Percentiles rank a stretch among this genome's conserved stretches.
These are phyloP conservation scores for Nothura maculosa DNA, from an alignment of 2,797 vertebrate species.

Conservation along the genomic window DNA sequence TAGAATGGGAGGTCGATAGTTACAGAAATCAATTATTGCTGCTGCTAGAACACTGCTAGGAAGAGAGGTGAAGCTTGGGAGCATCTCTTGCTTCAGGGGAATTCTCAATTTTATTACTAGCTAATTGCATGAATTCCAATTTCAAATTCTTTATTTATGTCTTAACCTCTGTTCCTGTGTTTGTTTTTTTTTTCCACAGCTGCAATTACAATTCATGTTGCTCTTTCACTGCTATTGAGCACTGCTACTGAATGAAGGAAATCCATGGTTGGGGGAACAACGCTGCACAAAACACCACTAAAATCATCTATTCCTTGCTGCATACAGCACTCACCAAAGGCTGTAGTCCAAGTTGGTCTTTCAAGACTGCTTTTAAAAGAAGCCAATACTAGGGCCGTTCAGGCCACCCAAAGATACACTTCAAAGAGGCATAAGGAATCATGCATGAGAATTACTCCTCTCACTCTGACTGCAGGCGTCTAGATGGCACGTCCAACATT, in stretches of 20 bases:
- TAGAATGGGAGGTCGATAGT: background rate
- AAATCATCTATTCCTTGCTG: background rate
- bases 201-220: background rate
- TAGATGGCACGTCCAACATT: background rate
- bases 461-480: background rate
- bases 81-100: background rate
- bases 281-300: fast-evolving
- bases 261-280: background rate
- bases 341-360: background rate
- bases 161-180: background rate
- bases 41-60: background rate
- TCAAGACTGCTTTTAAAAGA: background rate
- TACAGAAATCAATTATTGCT: background rate
- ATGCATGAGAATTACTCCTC: background rate
- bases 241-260: fast-evolving
- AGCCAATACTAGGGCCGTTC: background rate
- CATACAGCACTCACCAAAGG: background rate
- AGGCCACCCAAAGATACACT: background rate
- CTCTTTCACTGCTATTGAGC: background rate
- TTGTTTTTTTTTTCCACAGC: background rate
- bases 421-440: background rate
- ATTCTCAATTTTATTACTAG: constrained; percentile 37
- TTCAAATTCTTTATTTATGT: background rate
- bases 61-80: constrained; percentile 6
- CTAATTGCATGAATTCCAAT: background rate